These are phyloP conservation scores for Cyanistes caeruleus DNA, from an alignment of 2,113 vertebrate genomes.

Conservation along the genomic window DNA sequence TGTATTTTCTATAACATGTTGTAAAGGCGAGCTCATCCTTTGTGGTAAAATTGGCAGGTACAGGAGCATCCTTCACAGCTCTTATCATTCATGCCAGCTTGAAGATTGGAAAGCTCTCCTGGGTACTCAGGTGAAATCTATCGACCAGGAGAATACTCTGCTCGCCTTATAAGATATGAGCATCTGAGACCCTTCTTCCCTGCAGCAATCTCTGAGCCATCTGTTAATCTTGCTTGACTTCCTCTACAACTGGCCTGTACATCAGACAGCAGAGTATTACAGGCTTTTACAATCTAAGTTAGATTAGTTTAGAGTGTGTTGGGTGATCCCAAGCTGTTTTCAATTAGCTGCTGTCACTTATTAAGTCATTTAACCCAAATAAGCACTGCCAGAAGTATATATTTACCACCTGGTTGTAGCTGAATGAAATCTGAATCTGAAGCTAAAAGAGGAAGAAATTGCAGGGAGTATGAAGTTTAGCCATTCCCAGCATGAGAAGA, in stretches of 20 bases:
- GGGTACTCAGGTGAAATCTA: not conserved
- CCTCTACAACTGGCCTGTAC: not conserved
- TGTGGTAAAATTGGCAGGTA: not conserved
- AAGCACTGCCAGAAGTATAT: not conserved
- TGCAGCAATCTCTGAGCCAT: not conserved
- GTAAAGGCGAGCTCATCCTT: not conserved
- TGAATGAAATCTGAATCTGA: not conserved
- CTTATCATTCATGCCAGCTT: not conserved
- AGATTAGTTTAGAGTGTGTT: not conserved
- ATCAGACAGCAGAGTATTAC: not conserved
- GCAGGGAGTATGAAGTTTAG: not conserved
- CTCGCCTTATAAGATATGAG: not conserved
- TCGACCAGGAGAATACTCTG: not conserved
- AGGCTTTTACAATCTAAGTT: not conserved
- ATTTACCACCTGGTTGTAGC: not conserved
- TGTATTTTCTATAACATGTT: fast-evolving
- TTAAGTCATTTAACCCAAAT: not conserved
- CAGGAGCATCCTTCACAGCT: not conserved
- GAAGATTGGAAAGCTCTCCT: not conserved
- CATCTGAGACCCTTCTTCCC: not conserved
- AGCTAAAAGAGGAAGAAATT: not conserved
- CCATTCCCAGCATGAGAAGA: not conserved
- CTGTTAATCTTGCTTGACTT: not conserved
- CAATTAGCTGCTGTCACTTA: not conserved
- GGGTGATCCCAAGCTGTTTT: not conserved